Base-by-base conservation (phyloP, 30 jellyfish, hydroid and myxozoan genomes). In the Aurelia aurita complex sp. Pacific region DNA sequence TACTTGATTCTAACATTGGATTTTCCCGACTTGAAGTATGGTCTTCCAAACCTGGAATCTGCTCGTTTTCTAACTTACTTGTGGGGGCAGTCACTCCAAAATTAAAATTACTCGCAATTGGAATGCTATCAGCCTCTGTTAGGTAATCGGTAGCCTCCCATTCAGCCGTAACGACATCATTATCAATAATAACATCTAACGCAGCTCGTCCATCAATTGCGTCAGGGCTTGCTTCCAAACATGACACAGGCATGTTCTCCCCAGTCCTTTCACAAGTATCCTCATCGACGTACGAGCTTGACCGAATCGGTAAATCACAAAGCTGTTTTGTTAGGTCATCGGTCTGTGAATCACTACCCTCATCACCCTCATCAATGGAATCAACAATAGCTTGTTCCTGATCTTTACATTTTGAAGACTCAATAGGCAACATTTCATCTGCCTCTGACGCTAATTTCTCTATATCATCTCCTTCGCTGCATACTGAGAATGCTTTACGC, bases 361-460 rank as follows among this genome's bases (percentile, higher is more conserved):
- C 60, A 34, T 59, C 65, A 33, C 17, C 40, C 13, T n/a, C 18
- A 10, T 59, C 77, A 77, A 34, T n/a, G 13, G 46, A 23, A 36
- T 62, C 72, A 5, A 12, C 67, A 18, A 52, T 9, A 29, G 29
- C 72, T 19, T 54, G 65, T 2, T 34, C 32, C 54, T 68, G 67
- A 9, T 5, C 5, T 2, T 32, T 23, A 43, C 15, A 23, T 10
- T 38, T 72, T 17, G 76, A 38, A 14, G 96, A 36, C 18, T 77
- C 72, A 18, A 79, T 46, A 19, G 89, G 90, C 34, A 85, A 19
- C n/a, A 55, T 42, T 8, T 83, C 92, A 23, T 79, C 94, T 2
- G 97, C 98, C 73, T 94, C 98, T 40, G 98, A 92, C 1, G 98
- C 98, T n/a, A 94, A 86, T 60, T 85, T 61, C 72, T 94, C 96